These are phyloP conservation scores for Macheiramphus alcinus DNA, from an alignment of 2,113 vertebrate genomes.

Conservation along the genomic window DNA sequence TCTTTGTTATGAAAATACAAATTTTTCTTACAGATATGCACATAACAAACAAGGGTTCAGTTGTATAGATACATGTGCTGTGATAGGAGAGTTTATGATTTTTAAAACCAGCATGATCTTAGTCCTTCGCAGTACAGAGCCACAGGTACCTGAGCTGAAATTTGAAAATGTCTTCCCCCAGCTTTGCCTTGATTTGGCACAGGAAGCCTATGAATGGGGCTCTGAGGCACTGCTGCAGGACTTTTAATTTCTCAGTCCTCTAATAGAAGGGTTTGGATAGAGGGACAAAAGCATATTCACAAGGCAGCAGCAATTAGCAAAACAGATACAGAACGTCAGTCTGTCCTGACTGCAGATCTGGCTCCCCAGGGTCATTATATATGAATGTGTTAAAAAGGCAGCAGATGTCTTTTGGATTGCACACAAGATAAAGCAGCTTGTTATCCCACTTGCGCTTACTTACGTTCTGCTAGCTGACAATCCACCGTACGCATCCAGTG, in stretches of 20 bases:
- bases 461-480: not conserved
- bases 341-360: constrained; percentile 21
- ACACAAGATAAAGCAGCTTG: constrained; percentile 3
- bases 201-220: not conserved
- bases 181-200: not conserved
- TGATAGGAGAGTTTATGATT: not conserved
- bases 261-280: not conserved
- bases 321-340: constrained; percentile 5
- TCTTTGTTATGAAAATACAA: not conserved
- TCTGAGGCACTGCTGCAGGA: constrained; percentile 10
- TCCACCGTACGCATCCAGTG: not conserved
- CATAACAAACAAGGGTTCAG: not conserved
- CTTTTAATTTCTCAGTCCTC: not conserved
- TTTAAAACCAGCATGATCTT: not conserved
- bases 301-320: constrained; percentile 42
- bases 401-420: constrained; percentile 38
- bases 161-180: not conserved
- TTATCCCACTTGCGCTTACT: not conserved
- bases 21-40: not conserved
- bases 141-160: constrained; percentile 2
- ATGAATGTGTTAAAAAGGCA: constrained; percentile 32
- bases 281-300: constrained; percentile 15
- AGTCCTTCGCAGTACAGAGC: not conserved
- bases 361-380: constrained; percentile 8
- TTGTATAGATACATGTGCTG: not conserved